Conservation (phyloP, 2,797 vertebrate species). For the Fringilla coelebs region DNA sequence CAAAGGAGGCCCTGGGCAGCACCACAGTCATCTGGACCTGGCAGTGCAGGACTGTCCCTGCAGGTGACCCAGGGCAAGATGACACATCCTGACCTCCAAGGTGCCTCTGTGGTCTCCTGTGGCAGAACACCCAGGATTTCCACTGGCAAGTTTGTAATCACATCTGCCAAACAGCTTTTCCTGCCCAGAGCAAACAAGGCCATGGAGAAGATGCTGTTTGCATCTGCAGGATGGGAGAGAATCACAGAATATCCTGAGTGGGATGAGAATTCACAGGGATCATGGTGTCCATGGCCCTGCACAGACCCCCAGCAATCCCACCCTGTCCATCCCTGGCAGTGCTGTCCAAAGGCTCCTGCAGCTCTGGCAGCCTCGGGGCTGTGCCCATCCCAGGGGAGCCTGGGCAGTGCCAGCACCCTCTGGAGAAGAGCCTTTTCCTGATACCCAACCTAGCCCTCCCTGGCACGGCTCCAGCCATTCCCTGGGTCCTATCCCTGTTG, state of each 20-base stretch:
- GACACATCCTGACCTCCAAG: rapidly evolving
- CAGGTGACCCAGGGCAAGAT: not conserved
- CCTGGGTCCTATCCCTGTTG: not conserved
- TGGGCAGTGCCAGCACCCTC: not conserved
- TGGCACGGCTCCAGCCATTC: not conserved
- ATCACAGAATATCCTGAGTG: not conserved
- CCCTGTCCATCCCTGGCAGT: not conserved
- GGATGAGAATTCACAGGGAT: not conserved
- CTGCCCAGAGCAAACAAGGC: not conserved
- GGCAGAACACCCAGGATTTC: not conserved
- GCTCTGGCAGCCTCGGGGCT: rapidly evolving
- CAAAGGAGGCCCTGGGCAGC: not conserved
- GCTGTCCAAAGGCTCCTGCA: rapidly evolving
- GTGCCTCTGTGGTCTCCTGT: not conserved
- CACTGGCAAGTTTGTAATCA: not conserved
- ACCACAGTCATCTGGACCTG: not conserved
- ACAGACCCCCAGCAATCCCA: not conserved
- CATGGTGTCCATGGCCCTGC: rapidly evolving
- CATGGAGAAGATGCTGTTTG: not conserved
- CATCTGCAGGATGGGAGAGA: not conserved
- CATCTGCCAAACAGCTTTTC: not conserved
- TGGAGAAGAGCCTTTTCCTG: not conserved
- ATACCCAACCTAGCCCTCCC: not conserved
- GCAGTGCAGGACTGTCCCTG: not conserved
- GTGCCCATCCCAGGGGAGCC: not conserved